Base-by-base conservation (phyloP, 2,888 invertebrate genomes). In the Habrosyne pyritoides region DNA sequence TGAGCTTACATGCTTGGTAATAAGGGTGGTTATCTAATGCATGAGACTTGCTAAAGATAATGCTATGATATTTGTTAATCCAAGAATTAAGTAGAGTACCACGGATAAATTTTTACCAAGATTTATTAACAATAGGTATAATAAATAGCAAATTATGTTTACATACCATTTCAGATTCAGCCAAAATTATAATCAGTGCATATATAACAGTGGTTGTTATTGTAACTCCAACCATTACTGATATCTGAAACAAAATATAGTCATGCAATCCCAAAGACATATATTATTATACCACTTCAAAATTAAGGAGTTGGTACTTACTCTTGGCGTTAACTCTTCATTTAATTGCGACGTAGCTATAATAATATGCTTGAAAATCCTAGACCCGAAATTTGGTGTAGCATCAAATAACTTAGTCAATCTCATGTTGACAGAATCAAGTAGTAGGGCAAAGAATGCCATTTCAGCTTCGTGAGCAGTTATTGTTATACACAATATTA, bases 391-490 rank as follows among this genome's bases (percentile, higher is more conserved):
- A 47, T 57, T 64, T 0, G 76, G 67, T 8, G 63, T 57, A 2
- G 59, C 59, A 7, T 67, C 54, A 0, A 75, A 70, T 10, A 87
- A 60, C 36, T 69, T 69, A 0, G 58, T 42, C 22, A 90, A 59
- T 54, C 84, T 81, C 10, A 79, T 57, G 65, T 86, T 89, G 2
- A 87, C 72, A 2, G 71, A 71, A 33, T 81, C 75, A 24, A 87
- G 77, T 5, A 87, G 36, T 22, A 86, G 60, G 22, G 79, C 67
- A 21, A 78, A 71, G 10, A 87, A 79, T 0, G 75, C 59, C 47
- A 84, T 64, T 67, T 90, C 90, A 0, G 81, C 66, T 59, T 88
- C 86, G 53, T 84, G 83, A 21, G 82, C 83, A 1, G 82, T 73
- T 54, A 79, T 78, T 0, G 75, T 66, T 0, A 85, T 49, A 8